These are phyloP conservation scores for Hydropotes inermis DNA, from an alignment of 2,113 vertebrate species.

Conservation along the genomic window DNA sequence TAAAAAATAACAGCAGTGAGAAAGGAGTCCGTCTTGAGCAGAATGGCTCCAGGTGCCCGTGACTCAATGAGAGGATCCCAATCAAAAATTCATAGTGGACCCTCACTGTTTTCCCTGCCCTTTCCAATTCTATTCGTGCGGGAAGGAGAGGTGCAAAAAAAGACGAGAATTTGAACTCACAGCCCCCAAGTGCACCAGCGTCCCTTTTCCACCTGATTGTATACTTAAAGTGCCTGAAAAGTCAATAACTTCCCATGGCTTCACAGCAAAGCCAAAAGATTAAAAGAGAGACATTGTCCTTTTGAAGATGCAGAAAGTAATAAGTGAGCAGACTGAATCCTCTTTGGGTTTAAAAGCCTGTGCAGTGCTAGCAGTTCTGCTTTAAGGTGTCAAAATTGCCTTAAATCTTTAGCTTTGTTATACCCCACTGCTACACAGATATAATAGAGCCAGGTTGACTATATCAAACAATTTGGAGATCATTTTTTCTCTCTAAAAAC, in stretches of 20 bases:
- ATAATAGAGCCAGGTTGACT: constrained; percentile 64
- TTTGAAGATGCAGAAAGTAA: constrained; percentile 84
- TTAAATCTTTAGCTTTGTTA: constrained; percentile 82
- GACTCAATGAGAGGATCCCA: constrained; percentile 40
- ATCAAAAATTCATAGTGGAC: constrained; percentile 44
- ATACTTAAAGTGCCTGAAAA: constrained; percentile 77
- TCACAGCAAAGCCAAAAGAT: constrained; percentile 79
- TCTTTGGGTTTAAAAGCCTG: constrained; percentile 82
- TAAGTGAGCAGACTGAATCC: constrained; percentile 83
- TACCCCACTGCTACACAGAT: constrained; percentile 70
- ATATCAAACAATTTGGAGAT: constrained; percentile 68
- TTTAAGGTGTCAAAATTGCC: constrained; percentile 84
- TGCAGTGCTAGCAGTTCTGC: constrained; percentile 70
- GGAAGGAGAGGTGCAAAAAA: constrained; percentile 67
- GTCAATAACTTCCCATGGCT: constrained; percentile 82
- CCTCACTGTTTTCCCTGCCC: constrained; percentile 53
- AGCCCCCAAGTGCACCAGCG: constrained; percentile 59
- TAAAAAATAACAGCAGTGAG: constrained; percentile 35
- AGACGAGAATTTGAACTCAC: constrained; percentile 78
- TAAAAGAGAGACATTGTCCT: constrained; percentile 79
- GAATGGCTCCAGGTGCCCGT: constrained; percentile 49
- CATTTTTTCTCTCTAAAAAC: constrained; percentile 65
- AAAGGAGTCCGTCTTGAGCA: constrained; percentile 52
- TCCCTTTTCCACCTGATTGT: constrained; percentile 75
- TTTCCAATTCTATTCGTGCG: constrained; percentile 62